phyloP scores from a whole-genome alignment of 1,140 invertebrate species.

The Maconellicoccus hirsutus region DNA sequence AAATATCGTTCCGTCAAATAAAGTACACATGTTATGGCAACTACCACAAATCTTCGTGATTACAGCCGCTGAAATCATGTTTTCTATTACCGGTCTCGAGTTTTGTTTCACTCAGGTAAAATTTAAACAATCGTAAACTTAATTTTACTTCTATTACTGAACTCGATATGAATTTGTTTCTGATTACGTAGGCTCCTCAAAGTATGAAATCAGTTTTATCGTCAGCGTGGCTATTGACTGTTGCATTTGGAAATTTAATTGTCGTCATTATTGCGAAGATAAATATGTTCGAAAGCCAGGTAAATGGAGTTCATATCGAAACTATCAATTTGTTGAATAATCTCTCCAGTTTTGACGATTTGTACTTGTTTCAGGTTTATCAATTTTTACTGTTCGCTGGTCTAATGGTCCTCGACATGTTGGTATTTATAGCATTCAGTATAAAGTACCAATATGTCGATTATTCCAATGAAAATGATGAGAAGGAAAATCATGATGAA shows the following conservation, averaged over 20 bases:
- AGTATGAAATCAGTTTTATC: conserved; percentile 45
- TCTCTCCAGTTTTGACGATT: background rate
- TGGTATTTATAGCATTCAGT: conserved; percentile 66
- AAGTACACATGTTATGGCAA: conserved; percentile 45
- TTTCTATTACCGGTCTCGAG: conserved; percentile 50
- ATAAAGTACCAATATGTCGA: conserved; percentile 43
- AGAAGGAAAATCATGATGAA: no score
- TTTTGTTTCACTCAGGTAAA: conserved; percentile 55
- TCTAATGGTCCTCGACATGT: conserved; percentile 69
- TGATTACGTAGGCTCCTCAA: conserved; percentile 40
- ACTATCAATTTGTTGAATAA: no score
- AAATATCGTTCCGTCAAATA: background rate
- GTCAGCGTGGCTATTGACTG: conserved; percentile 38
- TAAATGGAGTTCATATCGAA: no score
- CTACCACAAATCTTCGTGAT: conserved; percentile 52
- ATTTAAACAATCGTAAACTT: background rate
- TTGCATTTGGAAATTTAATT: conserved; percentile 39
- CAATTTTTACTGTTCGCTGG: conserved; percentile 82
- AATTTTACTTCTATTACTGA: background rate
- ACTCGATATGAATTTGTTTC: background rate
- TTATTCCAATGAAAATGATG: background rate
- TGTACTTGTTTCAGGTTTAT: conserved; percentile 48
- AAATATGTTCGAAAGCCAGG: conserved; percentile 40
- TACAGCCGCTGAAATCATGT: conserved; percentile 51
- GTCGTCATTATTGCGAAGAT: conserved; percentile 40